Evolutionary conservation across 1,140 invertebrate species (phyloP).

Genomic region (Drosophila murphyi): DNA sequence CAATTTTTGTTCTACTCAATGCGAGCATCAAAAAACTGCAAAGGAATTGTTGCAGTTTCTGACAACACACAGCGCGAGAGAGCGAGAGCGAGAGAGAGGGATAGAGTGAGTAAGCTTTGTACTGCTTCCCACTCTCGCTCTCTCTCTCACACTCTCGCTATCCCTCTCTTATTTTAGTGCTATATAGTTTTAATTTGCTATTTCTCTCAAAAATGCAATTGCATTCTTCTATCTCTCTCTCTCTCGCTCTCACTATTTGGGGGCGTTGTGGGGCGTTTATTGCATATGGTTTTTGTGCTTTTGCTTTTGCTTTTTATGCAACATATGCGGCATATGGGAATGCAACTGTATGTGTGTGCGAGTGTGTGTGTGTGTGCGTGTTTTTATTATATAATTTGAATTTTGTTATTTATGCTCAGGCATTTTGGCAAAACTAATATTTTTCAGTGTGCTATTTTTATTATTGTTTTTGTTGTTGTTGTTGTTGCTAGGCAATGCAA

Average conservation of each 20-base stretch:
- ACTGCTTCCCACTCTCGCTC: constrained; percentile 10
- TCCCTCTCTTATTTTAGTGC: constrained; percentile 6
- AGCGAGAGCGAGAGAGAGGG: constrained; percentile 21
- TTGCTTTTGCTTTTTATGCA: constrained; percentile 74
- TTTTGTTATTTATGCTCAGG: constrained; percentile 71
- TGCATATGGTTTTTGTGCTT: constrained; percentile 78
- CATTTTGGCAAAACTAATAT: constrained; percentile 46
- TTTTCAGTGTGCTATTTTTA: constrained; percentile 17
- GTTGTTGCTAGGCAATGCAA: constrained; percentile 59
- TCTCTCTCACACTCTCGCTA: neutral
- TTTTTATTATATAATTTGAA: constrained; percentile 78
- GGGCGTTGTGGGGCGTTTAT: constrained; percentile 46
- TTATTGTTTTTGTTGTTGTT: constrained; percentile 24
- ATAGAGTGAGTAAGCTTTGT: constrained; percentile 18
- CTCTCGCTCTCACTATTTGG: constrained; percentile 15
- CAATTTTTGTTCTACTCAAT: constrained; percentile 67
- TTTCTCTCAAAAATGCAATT: constrained; percentile 31
- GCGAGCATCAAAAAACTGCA: constrained; percentile 64
- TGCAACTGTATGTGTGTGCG: constrained; percentile 24
- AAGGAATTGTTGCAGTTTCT: constrained; percentile 79
- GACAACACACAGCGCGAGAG: constrained; percentile 31
- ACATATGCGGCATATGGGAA: constrained; percentile 69
- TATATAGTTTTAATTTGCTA: constrained; percentile 33
- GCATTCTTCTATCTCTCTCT: constrained; percentile 17
- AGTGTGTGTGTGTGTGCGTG: constrained; percentile 29